These are phyloP conservation scores for Lepidurus apus DNA, from an alignment of 1,140 invertebrate species.

Conservation along the genomic window DNA sequence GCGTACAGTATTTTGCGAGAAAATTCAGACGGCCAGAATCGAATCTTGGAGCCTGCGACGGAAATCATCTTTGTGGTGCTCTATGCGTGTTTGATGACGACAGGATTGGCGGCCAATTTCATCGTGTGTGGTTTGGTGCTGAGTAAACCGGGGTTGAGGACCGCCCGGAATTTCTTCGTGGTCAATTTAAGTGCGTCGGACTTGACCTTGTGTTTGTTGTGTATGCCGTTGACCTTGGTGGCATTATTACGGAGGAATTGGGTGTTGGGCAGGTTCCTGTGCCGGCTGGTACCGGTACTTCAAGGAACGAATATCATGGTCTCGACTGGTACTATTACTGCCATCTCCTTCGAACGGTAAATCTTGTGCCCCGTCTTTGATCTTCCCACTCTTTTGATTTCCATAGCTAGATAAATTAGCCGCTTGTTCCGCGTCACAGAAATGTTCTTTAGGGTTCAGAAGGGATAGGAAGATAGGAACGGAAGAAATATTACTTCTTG, in stretches of 20 bases:
- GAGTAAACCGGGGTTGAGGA: neutral
- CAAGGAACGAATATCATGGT: constrained; percentile 24
- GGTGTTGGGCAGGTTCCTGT: constrained; percentile 23
- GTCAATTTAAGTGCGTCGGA: constrained; percentile 22
- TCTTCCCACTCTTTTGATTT: no score
- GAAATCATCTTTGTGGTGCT: neutral
- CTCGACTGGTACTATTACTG: constrained; percentile 29
- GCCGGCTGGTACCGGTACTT: neutral
- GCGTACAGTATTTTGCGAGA: neutral
- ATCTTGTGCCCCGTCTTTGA: neutral
- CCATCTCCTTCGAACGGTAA: constrained; percentile 27
- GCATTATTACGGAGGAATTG: constrained; percentile 20
- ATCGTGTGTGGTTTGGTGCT: neutral
- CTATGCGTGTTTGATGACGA: neutral
- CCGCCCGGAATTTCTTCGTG: constrained; percentile 23
- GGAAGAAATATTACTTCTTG: no score
- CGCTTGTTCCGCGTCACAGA: no score
- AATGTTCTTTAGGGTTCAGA: no score
- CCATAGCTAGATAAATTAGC: no score
- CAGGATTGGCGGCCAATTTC: neutral
- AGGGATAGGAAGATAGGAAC: no score
- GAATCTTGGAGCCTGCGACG: neutral
- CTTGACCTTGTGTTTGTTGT: constrained; percentile 25
- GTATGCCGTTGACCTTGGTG: constrained; percentile 27
- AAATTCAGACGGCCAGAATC: neutral